phyloP scores from a whole-genome alignment of 2,888 invertebrate species.

The Odontothrips loti region DNA sequence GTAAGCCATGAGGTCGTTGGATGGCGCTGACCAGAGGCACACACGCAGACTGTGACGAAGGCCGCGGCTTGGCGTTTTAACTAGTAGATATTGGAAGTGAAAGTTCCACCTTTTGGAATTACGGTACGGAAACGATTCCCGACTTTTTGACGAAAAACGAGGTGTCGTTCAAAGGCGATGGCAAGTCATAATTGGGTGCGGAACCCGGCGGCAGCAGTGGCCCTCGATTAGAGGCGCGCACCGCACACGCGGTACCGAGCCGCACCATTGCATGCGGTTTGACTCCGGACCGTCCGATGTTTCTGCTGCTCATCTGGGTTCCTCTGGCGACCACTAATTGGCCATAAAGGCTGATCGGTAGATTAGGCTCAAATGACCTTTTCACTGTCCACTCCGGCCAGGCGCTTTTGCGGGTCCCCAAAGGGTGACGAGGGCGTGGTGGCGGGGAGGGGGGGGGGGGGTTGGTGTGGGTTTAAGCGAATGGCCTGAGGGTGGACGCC shows the following conservation, averaged over 20 bases:
- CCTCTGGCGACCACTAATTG: neutral
- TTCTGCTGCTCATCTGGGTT: neutral
- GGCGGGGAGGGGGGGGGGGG: neutral
- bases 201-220: no score
- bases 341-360: conserved; percentile 16
- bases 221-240: neutral
- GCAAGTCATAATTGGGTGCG: no score
- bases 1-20: no score
- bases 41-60: no score
- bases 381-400: neutral
- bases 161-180: no score
- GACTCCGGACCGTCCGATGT: neutral
- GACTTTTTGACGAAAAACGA: no score
- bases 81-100: no score
- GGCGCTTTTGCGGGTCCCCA: neutral
- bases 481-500: neutral
- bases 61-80: no score
- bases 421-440: neutral
- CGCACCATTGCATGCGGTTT: neutral
- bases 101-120: no score
- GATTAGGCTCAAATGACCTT: conserved; percentile 15
- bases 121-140: no score
- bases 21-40: no score
- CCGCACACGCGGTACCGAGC: neutral
- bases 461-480: neutral